Conservation (phyloP, 2,888 invertebrate genomes). For the Caradrina kadenii region DNA sequence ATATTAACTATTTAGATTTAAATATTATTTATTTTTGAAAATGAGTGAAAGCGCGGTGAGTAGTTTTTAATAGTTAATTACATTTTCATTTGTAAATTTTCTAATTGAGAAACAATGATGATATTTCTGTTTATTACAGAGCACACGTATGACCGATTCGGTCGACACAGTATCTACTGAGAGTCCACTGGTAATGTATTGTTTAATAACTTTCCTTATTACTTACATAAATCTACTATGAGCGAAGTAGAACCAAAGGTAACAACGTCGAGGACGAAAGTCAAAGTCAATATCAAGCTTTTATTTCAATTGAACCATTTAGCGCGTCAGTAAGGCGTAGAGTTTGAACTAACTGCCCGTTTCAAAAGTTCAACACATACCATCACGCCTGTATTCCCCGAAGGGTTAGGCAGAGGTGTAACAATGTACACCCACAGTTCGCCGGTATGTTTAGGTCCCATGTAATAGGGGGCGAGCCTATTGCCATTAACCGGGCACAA, state of each 20-base stretch:
- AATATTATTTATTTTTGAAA: conserved; percentile 55
- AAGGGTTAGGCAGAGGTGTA: too few relatives aligned
- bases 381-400: too few relatives aligned
- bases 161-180: conserved; percentile 74
- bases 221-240: not conserved
- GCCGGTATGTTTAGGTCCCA: too few relatives aligned
- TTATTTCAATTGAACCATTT: too few relatives aligned
- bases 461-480: too few relatives aligned
- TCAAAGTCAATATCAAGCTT: too few relatives aligned
- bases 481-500: too few relatives aligned
- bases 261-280: not conserved
- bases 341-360: too few relatives aligned
- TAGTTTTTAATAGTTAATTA: conserved; percentile 20
- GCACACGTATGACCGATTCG: conserved; percentile 72
- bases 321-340: too few relatives aligned
- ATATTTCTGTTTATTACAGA: conserved; percentile 71
- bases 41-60: conserved; percentile 83
- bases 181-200: conserved; percentile 70
- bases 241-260: too few relatives aligned
- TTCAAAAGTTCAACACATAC: too few relatives aligned
- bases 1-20: conserved; percentile 47
- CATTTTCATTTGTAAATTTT: not conserved
- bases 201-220: not conserved
- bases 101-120: not conserved
- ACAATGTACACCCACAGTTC: too few relatives aligned